Evolutionary conservation across 2,797 vertebrate species (phyloP), one percentile per base, ranked within the genome.

Genomic region (Hapalemur alaotrensis): DNA sequence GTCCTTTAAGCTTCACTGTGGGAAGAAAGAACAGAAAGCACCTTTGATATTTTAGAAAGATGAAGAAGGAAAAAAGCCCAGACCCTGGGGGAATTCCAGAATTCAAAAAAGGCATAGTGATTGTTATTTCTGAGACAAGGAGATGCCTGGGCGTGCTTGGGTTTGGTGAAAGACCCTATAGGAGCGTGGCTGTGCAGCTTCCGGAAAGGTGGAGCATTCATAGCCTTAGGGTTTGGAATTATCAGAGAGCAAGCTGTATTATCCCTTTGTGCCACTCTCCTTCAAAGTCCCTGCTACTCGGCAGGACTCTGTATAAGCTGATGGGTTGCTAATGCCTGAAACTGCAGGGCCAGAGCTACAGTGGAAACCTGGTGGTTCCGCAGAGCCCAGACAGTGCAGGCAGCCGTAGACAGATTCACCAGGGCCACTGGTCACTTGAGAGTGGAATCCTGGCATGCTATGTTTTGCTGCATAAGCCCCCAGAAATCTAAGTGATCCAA

Each of bases 21-120:
- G 50, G 54, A 83, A 72, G 48, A 35, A 78, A 59, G 17, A 76
- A 13, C 6, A 63, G 43, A 48, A 61, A 7, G 15, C 54, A 78
- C 22, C 67, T 89, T 59, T 88, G 91, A 50, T 73, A 78, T 95
- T 81, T 88, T 70, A 91, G 30, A 46, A 91, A 70, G 61, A 90
- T 32, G 32, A 67, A 96, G 54, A 93, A 80, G 17, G 30, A 95
- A 89, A 93, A n/a, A 79, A 73, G 43, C 11, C 32, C 32, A 67
- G 35, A 67, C 7, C 22, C 43, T 43, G 52, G 91, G 12, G 59
- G 32, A 22, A 85, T 76, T 75, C 85, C 84, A 81, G 52, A 91
- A 84, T 70, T 95, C 30, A 83, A 52, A 83, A 73, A 83, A 61
- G 14, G n/a, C 17, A 35, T 35, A 50, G 18, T 41, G 72, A 25